These are phyloP conservation scores for Corythornis leucogaster DNA, from an alignment of 2,797 vertebrate species.

Conservation along the genomic window DNA sequence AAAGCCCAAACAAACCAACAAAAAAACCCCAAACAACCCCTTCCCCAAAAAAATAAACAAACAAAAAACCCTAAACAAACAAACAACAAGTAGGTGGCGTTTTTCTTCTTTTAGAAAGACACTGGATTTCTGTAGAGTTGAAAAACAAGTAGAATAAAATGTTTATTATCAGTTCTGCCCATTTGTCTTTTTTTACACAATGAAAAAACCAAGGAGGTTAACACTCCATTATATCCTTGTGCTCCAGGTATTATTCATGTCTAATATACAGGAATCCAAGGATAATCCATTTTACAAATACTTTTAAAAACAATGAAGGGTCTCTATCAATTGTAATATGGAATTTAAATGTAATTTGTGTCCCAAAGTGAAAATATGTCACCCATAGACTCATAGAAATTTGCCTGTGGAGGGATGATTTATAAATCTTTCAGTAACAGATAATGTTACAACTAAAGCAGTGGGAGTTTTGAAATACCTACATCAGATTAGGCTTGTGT, in stretches of 20 bases:
- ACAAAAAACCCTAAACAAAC: too few relatives aligned
- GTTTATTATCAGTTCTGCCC: not conserved
- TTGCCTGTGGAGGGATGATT: conserved; percentile 69
- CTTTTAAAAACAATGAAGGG: not conserved
- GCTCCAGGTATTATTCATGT: not conserved
- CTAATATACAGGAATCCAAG: not conserved
- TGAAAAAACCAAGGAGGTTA: not conserved
- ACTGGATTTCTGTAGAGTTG: not conserved
- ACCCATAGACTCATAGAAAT: conserved; percentile 56
- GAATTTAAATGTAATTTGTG: conserved; percentile 55
- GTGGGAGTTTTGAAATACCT: conserved; percentile 86
- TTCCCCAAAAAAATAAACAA: too few relatives aligned
- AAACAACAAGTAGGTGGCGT: accelerated
- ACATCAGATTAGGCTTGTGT: conserved; percentile 82
- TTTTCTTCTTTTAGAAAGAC: not conserved
- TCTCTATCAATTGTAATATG: not conserved
- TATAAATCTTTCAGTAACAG: conserved; percentile 87
- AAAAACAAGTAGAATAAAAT: not conserved
- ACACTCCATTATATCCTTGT: not conserved
- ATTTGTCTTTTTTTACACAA: not conserved
- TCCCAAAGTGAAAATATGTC: conserved; percentile 68
- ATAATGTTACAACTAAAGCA: conserved; percentile 84
- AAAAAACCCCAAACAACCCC: too few relatives aligned
- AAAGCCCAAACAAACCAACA: not conserved
- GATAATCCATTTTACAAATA: not conserved